Evolutionary conservation across 2,888 invertebrate species (phyloP).

Genomic region (Scelioninae gen. 2): DNA sequence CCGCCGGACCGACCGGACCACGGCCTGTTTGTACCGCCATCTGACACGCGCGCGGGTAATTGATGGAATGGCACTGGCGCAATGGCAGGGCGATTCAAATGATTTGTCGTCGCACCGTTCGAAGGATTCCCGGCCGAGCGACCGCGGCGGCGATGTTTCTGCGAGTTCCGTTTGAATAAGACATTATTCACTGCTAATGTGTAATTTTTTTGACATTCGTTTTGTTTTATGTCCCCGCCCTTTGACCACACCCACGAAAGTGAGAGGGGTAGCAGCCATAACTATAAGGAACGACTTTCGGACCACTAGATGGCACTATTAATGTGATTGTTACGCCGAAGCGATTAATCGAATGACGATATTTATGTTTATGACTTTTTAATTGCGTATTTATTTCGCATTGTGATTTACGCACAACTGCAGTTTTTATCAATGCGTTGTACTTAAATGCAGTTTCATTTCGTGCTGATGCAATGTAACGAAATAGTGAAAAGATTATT

Average conservation of each 20-base stretch:
- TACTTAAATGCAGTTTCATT: no score
- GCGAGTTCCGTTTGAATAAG: background rate
- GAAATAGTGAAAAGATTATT: no score
- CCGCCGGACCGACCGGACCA: conserved; percentile 58
- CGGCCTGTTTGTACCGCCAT: conserved; percentile 68
- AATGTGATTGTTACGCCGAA: conserved; percentile 59
- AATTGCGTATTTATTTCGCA: background rate
- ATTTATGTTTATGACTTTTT: conserved; percentile 2
- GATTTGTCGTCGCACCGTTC: background rate
- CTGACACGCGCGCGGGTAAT: conserved; percentile 65
- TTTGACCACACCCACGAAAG: conserved; percentile 72
- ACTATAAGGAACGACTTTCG: conserved; percentile 71
- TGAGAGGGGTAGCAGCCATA: conserved; percentile 73
- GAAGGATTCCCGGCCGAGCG: background rate
- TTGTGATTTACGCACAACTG: no score
- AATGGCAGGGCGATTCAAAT: conserved; percentile 20
- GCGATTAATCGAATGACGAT: conserved; percentile 22
- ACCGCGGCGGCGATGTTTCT: background rate
- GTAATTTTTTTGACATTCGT: conserved; percentile 38
- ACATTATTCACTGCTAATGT: conserved; percentile 9
- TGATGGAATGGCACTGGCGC: conserved; percentile 52
- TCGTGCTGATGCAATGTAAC: no score
- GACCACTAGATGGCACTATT: conserved; percentile 74
- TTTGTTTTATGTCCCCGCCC: conserved; percentile 62
- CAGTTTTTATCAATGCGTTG: no score